Conservation (phyloP, 37 sponge, comb jelly and placozoan species). For the Chondrilla cf. caribensis region DNA sequence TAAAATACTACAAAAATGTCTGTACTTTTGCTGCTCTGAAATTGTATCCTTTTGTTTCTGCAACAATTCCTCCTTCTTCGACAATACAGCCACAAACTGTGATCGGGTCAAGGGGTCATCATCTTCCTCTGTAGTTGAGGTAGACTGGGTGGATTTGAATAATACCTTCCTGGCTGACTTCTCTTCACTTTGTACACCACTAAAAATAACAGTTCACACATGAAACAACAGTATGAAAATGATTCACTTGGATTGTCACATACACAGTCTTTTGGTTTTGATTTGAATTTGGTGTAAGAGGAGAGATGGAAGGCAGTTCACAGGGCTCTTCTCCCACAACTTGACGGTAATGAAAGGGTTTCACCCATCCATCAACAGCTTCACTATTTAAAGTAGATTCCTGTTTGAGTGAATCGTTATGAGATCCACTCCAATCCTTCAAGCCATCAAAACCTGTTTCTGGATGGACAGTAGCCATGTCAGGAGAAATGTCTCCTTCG, state of each 20-base stretch:
- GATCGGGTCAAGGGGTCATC: background rate
- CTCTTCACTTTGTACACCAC: too few relatives aligned
- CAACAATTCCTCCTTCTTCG: background rate
- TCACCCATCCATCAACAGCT: background rate
- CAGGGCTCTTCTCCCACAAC: background rate
- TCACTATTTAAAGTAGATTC: too few relatives aligned
- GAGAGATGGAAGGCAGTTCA: too few relatives aligned
- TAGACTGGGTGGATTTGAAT: background rate
- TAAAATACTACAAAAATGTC: too few relatives aligned
- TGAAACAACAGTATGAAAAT: too few relatives aligned
- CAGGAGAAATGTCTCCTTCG: background rate
- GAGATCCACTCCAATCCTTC: too few relatives aligned
- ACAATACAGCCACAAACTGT: background rate
- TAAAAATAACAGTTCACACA: too few relatives aligned
- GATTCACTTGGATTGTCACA: too few relatives aligned
- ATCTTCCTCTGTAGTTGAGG: background rate
- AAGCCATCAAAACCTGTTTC: background rate
- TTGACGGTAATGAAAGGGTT: background rate
- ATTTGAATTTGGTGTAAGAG: too few relatives aligned
- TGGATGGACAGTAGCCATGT: background rate
- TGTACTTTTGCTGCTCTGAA: background rate
- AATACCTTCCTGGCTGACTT: too few relatives aligned
- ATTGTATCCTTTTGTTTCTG: background rate
- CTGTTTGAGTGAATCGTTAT: too few relatives aligned
- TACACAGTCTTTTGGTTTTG: too few relatives aligned